phyloP scores from a whole-genome alignment of 2,797 vertebrate genomes.

The Pangasius macronema region DNA sequence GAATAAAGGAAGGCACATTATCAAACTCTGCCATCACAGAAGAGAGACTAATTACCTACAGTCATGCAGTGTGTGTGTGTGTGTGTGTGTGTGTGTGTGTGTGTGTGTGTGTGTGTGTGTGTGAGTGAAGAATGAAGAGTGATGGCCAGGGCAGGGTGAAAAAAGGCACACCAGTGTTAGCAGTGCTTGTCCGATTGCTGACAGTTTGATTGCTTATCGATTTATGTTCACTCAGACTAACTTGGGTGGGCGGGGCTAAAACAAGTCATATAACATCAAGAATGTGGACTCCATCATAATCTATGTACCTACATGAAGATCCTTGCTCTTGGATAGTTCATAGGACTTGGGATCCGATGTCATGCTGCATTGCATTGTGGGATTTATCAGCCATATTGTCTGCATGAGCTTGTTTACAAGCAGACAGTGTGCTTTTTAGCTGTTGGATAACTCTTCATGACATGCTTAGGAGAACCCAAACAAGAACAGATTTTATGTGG shows the following conservation, averaged over 20 bases:
- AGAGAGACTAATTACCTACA: constrained; percentile 53
- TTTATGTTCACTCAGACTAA: constrained; percentile 12
- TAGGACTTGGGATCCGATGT: not conserved
- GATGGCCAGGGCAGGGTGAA: constrained; percentile 12
- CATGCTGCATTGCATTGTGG: not conserved
- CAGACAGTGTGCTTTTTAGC: not conserved
- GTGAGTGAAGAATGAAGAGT: not conserved
- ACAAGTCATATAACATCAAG: constrained; percentile 14
- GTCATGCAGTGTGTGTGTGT: constrained; percentile 35
- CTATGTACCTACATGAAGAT: not conserved
- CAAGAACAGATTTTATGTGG: not conserved
- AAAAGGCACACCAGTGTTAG: not conserved
- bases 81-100: too few species aligned
- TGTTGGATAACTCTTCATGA: not conserved
- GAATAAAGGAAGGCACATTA: constrained; percentile 52
- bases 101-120: not conserved
- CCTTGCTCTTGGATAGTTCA: constrained; percentile 23
- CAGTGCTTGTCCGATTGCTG: not conserved
- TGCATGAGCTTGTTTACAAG: not conserved
- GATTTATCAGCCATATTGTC: not conserved
- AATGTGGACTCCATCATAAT: constrained; percentile 10
- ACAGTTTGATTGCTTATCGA: constrained; percentile 36
- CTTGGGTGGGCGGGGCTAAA: constrained; percentile 26
- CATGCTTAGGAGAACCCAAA: not conserved
- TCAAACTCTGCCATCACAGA: constrained; percentile 54